These are phyloP conservation scores for Plusia festucae DNA, from an alignment of 2,888 invertebrate genomes.

Conservation along the genomic window DNA sequence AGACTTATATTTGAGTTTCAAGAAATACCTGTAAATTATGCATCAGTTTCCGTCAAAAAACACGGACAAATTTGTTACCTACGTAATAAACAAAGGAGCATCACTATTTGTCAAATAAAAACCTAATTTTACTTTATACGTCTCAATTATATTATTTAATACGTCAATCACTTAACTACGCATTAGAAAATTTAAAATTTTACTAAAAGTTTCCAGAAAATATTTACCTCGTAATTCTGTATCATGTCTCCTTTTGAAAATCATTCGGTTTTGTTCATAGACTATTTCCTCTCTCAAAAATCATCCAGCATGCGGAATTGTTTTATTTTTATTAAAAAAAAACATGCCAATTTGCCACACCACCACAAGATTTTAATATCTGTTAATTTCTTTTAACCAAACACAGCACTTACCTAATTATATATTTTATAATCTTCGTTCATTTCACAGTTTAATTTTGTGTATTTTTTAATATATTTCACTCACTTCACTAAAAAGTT, in stretches of 20 bases:
- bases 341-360: constrained; percentile 85
- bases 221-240: constrained; percentile 60
- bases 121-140: background rate
- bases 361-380: constrained; percentile 76
- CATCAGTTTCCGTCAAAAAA: background rate
- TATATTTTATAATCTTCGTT: constrained; percentile 63
- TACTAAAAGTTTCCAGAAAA: constrained; percentile 48
- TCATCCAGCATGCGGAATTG: constrained; percentile 81
- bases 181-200: constrained; percentile 20
- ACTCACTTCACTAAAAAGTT: constrained; percentile 62
- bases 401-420: constrained; percentile 85
- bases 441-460: constrained; percentile 54
- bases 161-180: constrained; percentile 21
- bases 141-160: background rate
- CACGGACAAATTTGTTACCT: background rate
- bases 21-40: background rate
- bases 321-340: constrained; percentile 62
- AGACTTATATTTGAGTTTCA: background rate
- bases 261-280: constrained; percentile 44
- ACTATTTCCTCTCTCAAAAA: constrained; percentile 55
- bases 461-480: constrained; percentile 49
- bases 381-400: constrained; percentile 76
- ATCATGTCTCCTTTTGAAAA: constrained; percentile 55
- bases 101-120: background rate
- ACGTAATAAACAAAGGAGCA: background rate